phyloP scores from a whole-genome alignment of 1,140 invertebrate species.

The Dreissena polymorpha region DNA sequence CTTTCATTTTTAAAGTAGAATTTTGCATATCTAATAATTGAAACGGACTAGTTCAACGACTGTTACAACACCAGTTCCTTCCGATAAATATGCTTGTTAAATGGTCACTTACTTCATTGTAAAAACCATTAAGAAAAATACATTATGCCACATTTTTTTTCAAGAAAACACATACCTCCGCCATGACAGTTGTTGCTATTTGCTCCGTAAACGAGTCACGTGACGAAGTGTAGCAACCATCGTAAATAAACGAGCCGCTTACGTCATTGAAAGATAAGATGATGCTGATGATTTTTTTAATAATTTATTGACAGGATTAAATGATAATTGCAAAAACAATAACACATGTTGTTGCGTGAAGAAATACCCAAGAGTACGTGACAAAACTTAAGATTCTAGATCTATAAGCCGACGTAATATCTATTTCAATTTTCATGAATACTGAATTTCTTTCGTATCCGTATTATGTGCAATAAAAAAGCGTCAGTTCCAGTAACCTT shows the following conservation, averaged over 20 bases:
- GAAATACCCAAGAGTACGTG: too few relatives aligned
- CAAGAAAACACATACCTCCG: constrained; percentile 52
- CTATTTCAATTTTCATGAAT: too few relatives aligned
- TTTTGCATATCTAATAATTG: not conserved
- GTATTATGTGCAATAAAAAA: too few relatives aligned
- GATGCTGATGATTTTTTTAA: too few relatives aligned
- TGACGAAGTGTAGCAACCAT: constrained; percentile 52
- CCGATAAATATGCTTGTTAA: not conserved
- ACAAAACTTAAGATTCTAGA: too few relatives aligned
- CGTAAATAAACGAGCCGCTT: constrained; percentile 35
- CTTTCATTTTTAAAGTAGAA: not conserved
- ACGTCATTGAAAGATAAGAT: not conserved
- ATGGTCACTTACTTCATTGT: not conserved
- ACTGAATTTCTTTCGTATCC: too few relatives aligned
- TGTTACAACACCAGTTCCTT: not conserved
- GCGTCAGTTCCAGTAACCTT: too few relatives aligned
- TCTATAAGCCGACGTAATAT: too few relatives aligned
- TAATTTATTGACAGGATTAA: too few relatives aligned
- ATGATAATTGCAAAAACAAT: too few relatives aligned
- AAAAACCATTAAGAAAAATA: not conserved
- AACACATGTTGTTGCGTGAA: too few relatives aligned
- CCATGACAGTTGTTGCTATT: constrained; percentile 64
- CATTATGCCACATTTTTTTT: not conserved
- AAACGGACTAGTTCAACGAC: not conserved
- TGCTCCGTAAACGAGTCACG: constrained; percentile 48